Evolutionary conservation across 2,113 vertebrate genomes (phyloP), one percentile per base, ranked within the genome.

Genomic region (Hylia prasina): DNA sequence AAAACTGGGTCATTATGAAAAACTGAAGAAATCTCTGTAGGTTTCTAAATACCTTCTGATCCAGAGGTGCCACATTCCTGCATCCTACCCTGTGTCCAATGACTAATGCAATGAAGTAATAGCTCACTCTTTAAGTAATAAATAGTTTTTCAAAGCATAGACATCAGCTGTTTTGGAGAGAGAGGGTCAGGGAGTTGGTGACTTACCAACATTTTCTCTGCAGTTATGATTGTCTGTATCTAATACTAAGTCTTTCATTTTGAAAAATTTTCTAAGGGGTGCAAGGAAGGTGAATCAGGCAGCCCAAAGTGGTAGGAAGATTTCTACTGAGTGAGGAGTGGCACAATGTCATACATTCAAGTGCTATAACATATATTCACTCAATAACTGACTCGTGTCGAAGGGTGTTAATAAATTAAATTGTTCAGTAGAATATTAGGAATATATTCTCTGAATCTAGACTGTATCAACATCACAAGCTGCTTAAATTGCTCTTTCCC

Each of bases 1-100:
- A 70, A 94, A 97, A 87, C 60, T 82, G 85, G 68, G 70, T 96
- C 73, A 53, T 87, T 82, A 69, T 70, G 71, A 58, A 80, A 85
- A 90, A 77, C 9, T 42, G 65, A 76, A 95, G 51, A 91, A 96
- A 81, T 69, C 80, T 57, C 69, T 68, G 65, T 58, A 65, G 39
- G 15, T 73, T 84, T 44, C 56, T 63, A 65, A 89, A 68, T 56
- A 42, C 10, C 14, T 89, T 56, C 73, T 92, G 23, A 83, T 31
- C 15, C 35, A 90, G 33, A 63, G 28, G 50, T 56, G 40, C 28
- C 37, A 39, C 39, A 37, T 71, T 77, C 35, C 60, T 77, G 40
- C 23, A 68, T 66, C 37, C 28, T 77, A 30, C 8, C 40, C 27
- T 65, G 56, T 30, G 27, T 28, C 45, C n/a, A 51, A 3, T 27